These are phyloP conservation scores for Agapostemon virescens DNA, from an alignment of 2,888 invertebrate genomes.

Conservation along the genomic window DNA sequence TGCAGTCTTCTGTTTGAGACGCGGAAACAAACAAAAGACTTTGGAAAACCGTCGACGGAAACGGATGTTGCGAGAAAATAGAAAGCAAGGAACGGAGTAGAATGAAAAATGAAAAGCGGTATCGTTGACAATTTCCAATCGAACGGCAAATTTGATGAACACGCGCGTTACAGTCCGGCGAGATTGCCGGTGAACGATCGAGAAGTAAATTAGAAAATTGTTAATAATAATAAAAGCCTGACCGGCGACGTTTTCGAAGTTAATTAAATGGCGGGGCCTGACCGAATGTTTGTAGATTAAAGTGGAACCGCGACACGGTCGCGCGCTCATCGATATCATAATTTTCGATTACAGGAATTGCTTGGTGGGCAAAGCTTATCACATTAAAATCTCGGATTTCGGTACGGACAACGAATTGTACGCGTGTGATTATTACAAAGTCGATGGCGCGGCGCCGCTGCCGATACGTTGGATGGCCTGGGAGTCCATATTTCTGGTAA, in stretches of 20 bases:
- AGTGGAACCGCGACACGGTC: constrained; percentile 1
- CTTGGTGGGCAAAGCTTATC: constrained; percentile 90
- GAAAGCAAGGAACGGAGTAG: neutral
- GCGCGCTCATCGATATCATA: constrained; percentile 35
- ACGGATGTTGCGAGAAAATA: neutral
- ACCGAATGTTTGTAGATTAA: constrained; percentile 2
- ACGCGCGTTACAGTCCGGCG: neutral
- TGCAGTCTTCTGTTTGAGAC: constrained; percentile 7
- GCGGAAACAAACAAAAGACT: neutral
- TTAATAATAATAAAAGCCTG: constrained; percentile 14
- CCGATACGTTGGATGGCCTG: constrained; percentile 96
- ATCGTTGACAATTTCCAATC: neutral
- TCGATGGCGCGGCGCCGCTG: constrained; percentile 88
- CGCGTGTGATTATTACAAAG: constrained; percentile 90
- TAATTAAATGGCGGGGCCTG: constrained; percentile 35
- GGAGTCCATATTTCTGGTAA: constrained; percentile 88
- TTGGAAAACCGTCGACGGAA: neutral
- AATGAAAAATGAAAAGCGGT: neutral
- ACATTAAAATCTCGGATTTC: constrained; percentile 92
- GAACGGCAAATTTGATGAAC: neutral
- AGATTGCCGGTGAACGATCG: neutral
- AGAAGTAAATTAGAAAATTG: constrained; percentile 22
- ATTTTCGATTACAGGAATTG: constrained; percentile 85
- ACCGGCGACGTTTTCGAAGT: constrained; percentile 9
- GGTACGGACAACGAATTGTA: constrained; percentile 92